Evolutionary conservation across 2,888 invertebrate species (phyloP), one percentile per base, ranked within the genome.

Genomic region (Clusia tigrina): DNA sequence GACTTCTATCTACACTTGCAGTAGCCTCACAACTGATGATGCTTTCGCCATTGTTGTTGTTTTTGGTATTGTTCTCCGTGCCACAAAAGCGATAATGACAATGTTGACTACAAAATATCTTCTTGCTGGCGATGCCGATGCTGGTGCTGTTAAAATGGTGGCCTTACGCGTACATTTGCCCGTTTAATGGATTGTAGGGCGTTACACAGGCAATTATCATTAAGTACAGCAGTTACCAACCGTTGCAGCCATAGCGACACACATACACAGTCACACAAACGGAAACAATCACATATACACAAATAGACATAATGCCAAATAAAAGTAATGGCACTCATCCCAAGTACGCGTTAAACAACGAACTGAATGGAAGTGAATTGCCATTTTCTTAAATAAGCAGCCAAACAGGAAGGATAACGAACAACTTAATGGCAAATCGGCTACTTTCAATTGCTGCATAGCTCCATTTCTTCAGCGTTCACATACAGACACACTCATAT

Each of bases 181-280:
- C 38, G 51, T 58, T 51, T 58, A 61, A 61, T 61, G 61, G 48
- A 61, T 61, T 23, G 64, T 42, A 32, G 48, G 64, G 64, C 67
- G 66, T 67, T 67, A 62, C 56, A 63, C 24, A 61, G 71, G 71
- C 70, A 73, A 74, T 74, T 74, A 74, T 74, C 74, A 74, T 74
- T 74, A 72, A 74, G 71, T 71, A 71, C 71, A 71, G 69, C 70
- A 69, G 68, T 70, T 72, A 69, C 68, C 68, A 65, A 68, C 68
- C 67, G 67, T 65, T 66, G 22, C 56, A 12, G 22, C 18, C n/a
- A 58, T 26, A 20, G 26, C 32, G 17, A n/a, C 15, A 52, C 20
- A 56, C 42, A 57, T 1, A 23, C 22, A 58, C 20, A 58, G 5
- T 38, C 17, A 52, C 18, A 56, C 20, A 48, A 15, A n/a, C n/a